Evolutionary conservation across 2,888 invertebrate species (phyloP), one percentile per base, ranked within the genome.

Genomic region (Ashinkailepas kermadecensis): DNA sequence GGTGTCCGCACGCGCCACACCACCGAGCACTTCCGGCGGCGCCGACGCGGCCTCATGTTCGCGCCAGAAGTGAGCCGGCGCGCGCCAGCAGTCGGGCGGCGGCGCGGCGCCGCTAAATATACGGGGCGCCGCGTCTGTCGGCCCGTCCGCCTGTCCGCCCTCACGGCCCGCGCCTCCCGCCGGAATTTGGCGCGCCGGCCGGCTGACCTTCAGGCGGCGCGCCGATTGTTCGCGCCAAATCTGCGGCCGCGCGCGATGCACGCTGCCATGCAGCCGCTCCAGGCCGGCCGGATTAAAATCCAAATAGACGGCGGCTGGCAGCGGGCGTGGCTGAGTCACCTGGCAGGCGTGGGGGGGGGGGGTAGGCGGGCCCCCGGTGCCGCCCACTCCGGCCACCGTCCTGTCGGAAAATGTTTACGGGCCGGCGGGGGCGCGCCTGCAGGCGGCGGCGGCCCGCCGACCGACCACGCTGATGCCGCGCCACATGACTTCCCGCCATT

Each of bases 211-310:
- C 25, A 15, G 39, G 39, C 4, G 39, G 39, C 64, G 70, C 70
- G 15, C 39, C 70, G 70, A 70, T 70, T 70, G 70, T 70, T 70
- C 39, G 70, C 70, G 70, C 70, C 70, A 70, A 70, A 70, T 70
- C 70, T 4, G 4, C 70, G 15, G 39, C 39, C 70, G 39, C 39
- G 39, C 39, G 39, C 39, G 39, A 39, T 39, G 39, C 39, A 39
- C 39, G 39, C 39, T 62, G 70, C 70, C 70, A 70, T 70, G 70
- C 70, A 70, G 39, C 39, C 23, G 70, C 15, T 70, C 70, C 25
- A 39, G 39, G 70, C 70, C 39, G 39, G 70, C 6, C 70, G 15
- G 70, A 70, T 70, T 70, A 70, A n/a, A 70, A 70, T 70, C 70
- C 70, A 70, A 70, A 70, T 70, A 39, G 70, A 62, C 70, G 39